phyloP scores from a whole-genome alignment of 2,113 vertebrate genomes.

The Alosa alosa region DNA sequence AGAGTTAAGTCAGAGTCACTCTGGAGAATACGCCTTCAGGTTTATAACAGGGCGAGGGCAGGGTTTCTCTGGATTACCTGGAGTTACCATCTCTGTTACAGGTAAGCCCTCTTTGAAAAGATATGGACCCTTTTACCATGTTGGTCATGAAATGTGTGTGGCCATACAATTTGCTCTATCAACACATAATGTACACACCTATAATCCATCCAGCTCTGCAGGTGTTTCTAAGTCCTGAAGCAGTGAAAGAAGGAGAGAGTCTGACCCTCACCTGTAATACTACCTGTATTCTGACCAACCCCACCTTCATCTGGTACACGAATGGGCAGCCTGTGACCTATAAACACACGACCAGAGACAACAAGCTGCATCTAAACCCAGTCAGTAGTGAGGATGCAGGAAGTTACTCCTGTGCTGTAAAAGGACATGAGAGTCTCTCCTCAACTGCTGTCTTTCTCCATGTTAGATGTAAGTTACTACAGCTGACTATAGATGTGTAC shows the following conservation, averaged over 20 bases:
- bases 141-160: too few species aligned
- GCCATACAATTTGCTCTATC: too few species aligned
- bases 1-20: slow-evolving; percentile 21
- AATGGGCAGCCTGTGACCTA: slow-evolving; percentile 17
- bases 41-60: not conserved
- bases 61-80: slow-evolving; percentile 4
- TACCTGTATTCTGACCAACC: not conserved
- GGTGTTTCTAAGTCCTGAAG: not conserved
- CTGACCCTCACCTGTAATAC: too few species aligned
- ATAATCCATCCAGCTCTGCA: slow-evolving; percentile 19
- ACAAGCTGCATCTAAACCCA: not conserved
- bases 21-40: slow-evolving; percentile 31
- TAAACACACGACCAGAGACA: not conserved
- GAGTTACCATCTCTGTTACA: slow-evolving; percentile 32
- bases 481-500: not conserved
- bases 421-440: not conserved
- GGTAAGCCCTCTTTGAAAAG: slow-evolving; percentile 10
- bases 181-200: too few species aligned
- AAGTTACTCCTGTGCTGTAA: slow-evolving; percentile 38
- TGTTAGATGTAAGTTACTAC: slow-evolving; percentile 14
- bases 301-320: slow-evolving; percentile 26
- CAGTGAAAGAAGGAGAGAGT: too few species aligned
- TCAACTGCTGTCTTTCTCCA: slow-evolving; percentile 21
- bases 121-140: too few species aligned
- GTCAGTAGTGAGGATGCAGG: not conserved